Percentiles rank a stretch among this genome's conserved stretches.
Evolutionary conservation across 2,797 vertebrate genomes (phyloP).

Genomic region (Lycodopsis pacificus): DNA sequence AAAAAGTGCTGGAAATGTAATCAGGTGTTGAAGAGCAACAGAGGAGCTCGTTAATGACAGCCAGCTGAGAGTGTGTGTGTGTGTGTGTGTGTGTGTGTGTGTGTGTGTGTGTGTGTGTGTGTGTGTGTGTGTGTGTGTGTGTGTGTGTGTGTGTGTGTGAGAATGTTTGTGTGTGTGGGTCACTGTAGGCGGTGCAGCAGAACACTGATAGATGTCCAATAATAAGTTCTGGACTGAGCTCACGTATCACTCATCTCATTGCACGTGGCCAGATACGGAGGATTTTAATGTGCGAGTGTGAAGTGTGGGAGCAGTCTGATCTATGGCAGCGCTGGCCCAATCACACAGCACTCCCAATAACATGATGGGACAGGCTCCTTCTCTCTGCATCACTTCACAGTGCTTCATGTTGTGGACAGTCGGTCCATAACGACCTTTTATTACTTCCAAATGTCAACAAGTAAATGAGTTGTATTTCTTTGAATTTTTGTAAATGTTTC

Average conservation of each 20-base stretch:
- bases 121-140: slow-evolving; percentile 15
- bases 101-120: slow-evolving; percentile 14
- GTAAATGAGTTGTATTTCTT: slow-evolving; percentile 35
- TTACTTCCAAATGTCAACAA: slow-evolving; percentile 70
- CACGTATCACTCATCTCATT: slow-evolving; percentile 58
- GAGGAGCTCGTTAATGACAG: slow-evolving; percentile 25
- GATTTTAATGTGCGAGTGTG: slow-evolving; percentile 57
- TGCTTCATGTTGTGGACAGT: slow-evolving; percentile 57
- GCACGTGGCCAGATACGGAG: slow-evolving; percentile 41
- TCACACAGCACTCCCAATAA: slow-evolving; percentile 51
- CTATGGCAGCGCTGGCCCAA: slow-evolving; percentile 46
- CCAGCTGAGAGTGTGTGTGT: slow-evolving; percentile 33
- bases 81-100: slow-evolving; percentile 26
- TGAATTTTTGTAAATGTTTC: slow-evolving; percentile 1
- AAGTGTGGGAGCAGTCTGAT: slow-evolving; percentile 57
- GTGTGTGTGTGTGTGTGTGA: slow-evolving; percentile 27
- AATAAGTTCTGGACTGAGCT: slow-evolving; percentile 47
- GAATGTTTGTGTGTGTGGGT: slow-evolving; percentile 22
- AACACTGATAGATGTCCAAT: slow-evolving; percentile 51
- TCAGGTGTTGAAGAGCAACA: slow-evolving; percentile 63
- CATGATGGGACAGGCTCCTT: slow-evolving; percentile 45
- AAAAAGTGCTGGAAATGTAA: slow-evolving; percentile 66
- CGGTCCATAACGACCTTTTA: slow-evolving; percentile 62
- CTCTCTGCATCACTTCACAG: slow-evolving; percentile 34
- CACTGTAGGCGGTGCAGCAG: slow-evolving; percentile 28